A percentile compares a stretch with the other conserved stretches of the same genome.
phyloP scores from a whole-genome alignment of 1,140 invertebrate species.

The Adelges cooleyi region DNA sequence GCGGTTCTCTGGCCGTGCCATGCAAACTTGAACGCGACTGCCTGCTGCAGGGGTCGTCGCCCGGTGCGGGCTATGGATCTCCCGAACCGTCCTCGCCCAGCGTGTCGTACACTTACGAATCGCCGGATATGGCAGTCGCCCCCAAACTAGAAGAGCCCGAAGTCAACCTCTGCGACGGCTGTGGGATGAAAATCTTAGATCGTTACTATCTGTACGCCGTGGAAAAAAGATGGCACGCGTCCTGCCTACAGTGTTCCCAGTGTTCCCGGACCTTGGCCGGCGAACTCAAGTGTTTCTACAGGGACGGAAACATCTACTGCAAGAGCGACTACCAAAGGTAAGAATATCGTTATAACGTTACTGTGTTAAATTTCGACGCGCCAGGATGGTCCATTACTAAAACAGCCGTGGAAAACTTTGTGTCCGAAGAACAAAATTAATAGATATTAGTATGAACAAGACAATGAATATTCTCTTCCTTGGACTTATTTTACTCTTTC shows the following conservation, averaged over 20 bases:
- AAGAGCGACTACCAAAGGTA: slow-evolving; percentile 96
- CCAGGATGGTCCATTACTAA: no score
- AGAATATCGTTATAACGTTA: slow-evolving; percentile 39
- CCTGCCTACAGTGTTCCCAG: slow-evolving; percentile 81
- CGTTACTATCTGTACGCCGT: slow-evolving; percentile 77
- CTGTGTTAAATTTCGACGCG: no score
- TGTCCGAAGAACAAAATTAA: no score
- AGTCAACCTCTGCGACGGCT: slow-evolving; percentile 61
- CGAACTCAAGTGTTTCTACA: slow-evolving; percentile 84
- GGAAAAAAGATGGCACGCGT: slow-evolving; percentile 83
- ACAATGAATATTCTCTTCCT: no score
- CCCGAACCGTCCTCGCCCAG: neutral
- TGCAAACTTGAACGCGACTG: slow-evolving; percentile 29
- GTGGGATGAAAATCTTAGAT: slow-evolving; percentile 69
- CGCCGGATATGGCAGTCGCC: neutral
- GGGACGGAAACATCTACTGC: slow-evolving; percentile 91
- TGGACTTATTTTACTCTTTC: no score
- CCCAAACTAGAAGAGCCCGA: neutral
- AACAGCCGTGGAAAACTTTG: no score
- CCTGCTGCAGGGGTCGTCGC: neutral
- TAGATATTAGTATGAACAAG: no score
- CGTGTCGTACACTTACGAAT: neutral
- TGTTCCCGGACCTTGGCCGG: slow-evolving; percentile 80
- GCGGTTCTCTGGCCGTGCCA: slow-evolving; percentile 32
- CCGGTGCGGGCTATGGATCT: neutral